These are phyloP conservation scores for Willowsia nigromaculata DNA, from an alignment of 2,888 invertebrate genomes.

Conservation along the genomic window DNA sequence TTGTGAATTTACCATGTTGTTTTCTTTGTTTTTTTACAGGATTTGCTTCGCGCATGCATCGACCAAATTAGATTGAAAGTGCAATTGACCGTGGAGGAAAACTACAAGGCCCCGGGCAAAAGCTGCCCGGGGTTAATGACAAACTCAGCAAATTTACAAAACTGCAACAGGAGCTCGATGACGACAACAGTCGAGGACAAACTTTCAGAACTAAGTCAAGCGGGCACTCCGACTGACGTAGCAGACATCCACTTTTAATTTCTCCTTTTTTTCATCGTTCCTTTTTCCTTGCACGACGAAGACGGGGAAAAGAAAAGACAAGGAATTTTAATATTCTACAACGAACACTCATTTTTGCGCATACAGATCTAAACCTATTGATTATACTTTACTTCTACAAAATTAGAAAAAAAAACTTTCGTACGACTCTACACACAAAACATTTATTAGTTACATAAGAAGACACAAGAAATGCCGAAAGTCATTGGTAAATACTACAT, in stretches of 20 bases:
- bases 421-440: no score
- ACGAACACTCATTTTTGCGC: background rate
- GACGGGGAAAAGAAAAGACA: background rate
- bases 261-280: background rate
- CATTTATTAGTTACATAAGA: background rate
- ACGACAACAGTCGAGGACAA: conserved; percentile 61
- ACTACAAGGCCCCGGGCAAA: conserved; percentile 75
- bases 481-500: conserved; percentile 46
- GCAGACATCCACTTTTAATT: conserved; percentile 84
- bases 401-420: no score
- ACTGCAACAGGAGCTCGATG: conserved; percentile 36
- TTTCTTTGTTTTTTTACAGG: conserved; percentile 83
- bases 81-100: conserved; percentile 75
- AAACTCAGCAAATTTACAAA: conserved; percentile 45
- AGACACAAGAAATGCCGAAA: background rate
- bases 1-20: background rate
- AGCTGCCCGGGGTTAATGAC: conserved; percentile 62
- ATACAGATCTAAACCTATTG: background rate
- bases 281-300: no score
- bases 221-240: conserved; percentile 85
- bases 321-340: background rate
- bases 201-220: conserved; percentile 80
- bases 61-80: conserved; percentile 87
- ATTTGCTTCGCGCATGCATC: conserved; percentile 89
- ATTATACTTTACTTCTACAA: background rate